Evolutionary conservation across 2,797 vertebrate species (phyloP).

Genomic region (Ispidina lecontei): DNA sequence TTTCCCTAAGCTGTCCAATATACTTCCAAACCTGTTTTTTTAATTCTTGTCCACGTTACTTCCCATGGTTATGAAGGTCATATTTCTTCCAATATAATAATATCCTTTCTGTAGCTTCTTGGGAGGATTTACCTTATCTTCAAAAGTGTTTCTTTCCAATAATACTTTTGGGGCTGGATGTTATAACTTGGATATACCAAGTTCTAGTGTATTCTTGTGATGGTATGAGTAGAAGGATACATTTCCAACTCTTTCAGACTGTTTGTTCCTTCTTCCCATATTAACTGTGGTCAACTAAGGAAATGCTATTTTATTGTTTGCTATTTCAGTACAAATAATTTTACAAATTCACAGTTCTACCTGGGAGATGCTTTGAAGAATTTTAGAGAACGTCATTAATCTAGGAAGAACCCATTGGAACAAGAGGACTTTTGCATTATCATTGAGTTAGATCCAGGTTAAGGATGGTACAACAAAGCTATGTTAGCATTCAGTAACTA

Average conservation of each 20-base stretch:
- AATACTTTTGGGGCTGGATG: not conserved
- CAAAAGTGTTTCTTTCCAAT: not conserved
- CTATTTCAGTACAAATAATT: not conserved
- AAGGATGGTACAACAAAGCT: not conserved
- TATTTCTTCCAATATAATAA: not conserved
- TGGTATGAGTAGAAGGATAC: not conserved
- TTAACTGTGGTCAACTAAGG: not conserved
- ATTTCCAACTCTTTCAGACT: not conserved
- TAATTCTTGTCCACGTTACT: not conserved
- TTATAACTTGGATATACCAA: not conserved
- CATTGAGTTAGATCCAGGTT: not conserved
- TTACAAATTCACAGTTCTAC: not conserved
- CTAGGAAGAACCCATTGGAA: not conserved
- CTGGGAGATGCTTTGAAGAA: not conserved
- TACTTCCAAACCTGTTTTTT: not conserved
- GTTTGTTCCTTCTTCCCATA: not conserved
- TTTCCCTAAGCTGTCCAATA: not conserved
- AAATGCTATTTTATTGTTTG: not conserved
- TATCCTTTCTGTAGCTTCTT: not conserved
- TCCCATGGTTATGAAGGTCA: not conserved
- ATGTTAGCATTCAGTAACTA: not conserved
- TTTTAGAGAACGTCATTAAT: not conserved
- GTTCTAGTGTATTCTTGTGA: not conserved
- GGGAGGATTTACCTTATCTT: not conserved
- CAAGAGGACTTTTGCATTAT: not conserved